Evolutionary conservation across 1,140 invertebrate species (phyloP), one percentile per base, ranked within the genome.

Genomic region (Drosophila littoralis): DNA sequence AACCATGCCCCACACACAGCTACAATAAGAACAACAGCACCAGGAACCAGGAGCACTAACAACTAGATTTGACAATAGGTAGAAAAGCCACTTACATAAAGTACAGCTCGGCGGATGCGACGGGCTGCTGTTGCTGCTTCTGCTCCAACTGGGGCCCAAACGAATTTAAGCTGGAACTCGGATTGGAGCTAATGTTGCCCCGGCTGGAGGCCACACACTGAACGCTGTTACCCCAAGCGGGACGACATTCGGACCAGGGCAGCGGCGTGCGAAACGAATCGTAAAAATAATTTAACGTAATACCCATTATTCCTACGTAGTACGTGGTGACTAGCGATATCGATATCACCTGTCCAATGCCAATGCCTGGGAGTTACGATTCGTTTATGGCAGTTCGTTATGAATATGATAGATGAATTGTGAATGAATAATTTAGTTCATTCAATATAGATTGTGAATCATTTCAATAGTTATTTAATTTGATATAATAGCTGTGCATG

Each of bases 271-370:
- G 91, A 80, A 96, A 96, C 50, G 95, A 95, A 72, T 94, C 94
- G 15, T 94, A 93, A 48, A 96, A 91, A 82, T 96, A 96, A 76
- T 94, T 95, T 6, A 96, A 81, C 15, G 95, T 95, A 83, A 96
- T 93, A 7, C 95, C 94, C 84, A 96, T 96, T 69, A 96, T 94
- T 10, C 95, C 94, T 40, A 95, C 95, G 90, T 96, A 96, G 91
- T 96, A 96, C 1, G 96, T 94, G 45, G 96, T 94, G 12, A 97
- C 94, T 48, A 96, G 93, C 61, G 94, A 94, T 42, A 96, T 95
- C 0, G 96, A 94, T 2, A 96, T 92, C 28, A 95, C 95, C 92
- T 96, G 95, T 1, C 95, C 95, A 80, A 96, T 96, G 9, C 96
- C 96, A 43, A 96, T 94, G 75, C 96, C 96, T 95, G 88, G 43